These are phyloP conservation scores for Volucella inflata DNA, from an alignment of 2,888 invertebrate genomes.

Conservation along the genomic window DNA sequence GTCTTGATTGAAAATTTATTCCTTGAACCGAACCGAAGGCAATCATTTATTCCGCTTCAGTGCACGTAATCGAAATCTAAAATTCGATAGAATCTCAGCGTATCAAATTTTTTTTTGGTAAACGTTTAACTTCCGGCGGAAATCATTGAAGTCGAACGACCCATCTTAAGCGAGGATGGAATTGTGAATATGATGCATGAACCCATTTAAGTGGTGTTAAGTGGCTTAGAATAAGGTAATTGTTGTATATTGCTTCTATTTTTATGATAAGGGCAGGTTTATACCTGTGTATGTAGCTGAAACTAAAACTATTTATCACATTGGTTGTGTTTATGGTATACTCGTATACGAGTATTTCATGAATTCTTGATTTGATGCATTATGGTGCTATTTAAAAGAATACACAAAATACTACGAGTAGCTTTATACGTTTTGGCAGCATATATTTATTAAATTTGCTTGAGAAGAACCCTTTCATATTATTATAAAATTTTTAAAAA, in stretches of 20 bases:
- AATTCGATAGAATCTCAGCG: slow-evolving; percentile 72
- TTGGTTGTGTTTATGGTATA: no score
- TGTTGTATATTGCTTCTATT: not conserved
- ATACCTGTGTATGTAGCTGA: not conserved
- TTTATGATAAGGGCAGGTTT: not conserved
- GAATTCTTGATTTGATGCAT: no score
- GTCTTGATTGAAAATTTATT: slow-evolving; percentile 75
- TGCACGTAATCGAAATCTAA: slow-evolving; percentile 74
- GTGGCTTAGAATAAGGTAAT: slow-evolving; percentile 43
- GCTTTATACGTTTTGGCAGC: no score
- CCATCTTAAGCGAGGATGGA: slow-evolving; percentile 27
- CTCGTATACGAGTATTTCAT: no score
- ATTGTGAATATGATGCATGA: slow-evolving; percentile 30
- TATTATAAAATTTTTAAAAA: no score
- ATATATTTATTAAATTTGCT: no score
- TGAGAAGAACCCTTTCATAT: no score
- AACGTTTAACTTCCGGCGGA: slow-evolving; percentile 70
- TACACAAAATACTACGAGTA: no score
- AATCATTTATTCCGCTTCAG: slow-evolving; percentile 72
- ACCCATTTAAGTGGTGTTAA: slow-evolving; percentile 36
- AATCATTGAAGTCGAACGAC: slow-evolving; percentile 62
- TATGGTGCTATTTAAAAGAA: no score
- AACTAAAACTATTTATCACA: no score
- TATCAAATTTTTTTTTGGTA: slow-evolving; percentile 38
- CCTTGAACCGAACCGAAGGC: slow-evolving; percentile 74